Percentiles rank a stretch among this genome's conserved stretches.
These are phyloP conservation scores for Halictus quadricinctus DNA, from an alignment of 2,888 invertebrate species.

Conservation along the genomic window DNA sequence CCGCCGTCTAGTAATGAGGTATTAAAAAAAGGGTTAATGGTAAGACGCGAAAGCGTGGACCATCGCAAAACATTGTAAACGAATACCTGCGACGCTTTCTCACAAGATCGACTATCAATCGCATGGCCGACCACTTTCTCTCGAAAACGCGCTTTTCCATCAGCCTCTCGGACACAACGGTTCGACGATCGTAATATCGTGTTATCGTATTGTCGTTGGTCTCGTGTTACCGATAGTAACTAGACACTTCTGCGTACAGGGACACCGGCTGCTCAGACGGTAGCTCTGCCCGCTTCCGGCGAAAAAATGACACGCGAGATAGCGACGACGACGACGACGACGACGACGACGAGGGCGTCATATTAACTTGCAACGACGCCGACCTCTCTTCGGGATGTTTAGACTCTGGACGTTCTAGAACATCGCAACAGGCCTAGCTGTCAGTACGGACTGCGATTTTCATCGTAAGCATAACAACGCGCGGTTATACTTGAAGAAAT, in stretches of 20 bases:
- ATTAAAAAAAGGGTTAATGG: neutral
- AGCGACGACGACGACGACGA: constrained; percentile 29
- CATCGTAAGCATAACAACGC: constrained; percentile 3
- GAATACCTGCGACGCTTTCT: constrained; percentile 9
- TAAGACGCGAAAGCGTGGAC: neutral
- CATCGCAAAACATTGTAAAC: neutral
- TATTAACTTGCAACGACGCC: constrained; percentile 33
- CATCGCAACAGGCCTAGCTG: constrained; percentile 3
- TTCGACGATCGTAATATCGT: constrained; percentile 26
- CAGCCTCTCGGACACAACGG: neutral
- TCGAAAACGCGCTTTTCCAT: constrained; percentile 31
- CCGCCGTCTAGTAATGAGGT: too few species aligned
- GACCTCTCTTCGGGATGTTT: constrained; percentile 3
- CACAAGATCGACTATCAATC: neutral
- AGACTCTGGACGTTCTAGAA: constrained; percentile 18
- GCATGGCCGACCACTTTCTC: constrained; percentile 27
- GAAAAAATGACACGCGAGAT: constrained; percentile 48
- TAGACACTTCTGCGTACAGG: constrained; percentile 51
- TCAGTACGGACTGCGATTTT: neutral
- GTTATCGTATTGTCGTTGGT: neutral
- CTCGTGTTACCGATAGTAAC: constrained; percentile 54
- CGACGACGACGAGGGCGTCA: constrained; percentile 39
- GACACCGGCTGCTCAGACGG: constrained; percentile 34
- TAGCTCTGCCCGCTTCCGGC: constrained; percentile 42
- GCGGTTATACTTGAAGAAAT: too few species aligned